Percentiles rank a stretch among this genome's conserved stretches.
Evolutionary conservation across 2,797 vertebrate species (phyloP).

Genomic region (Melanotaenia pygmaea): DNA sequence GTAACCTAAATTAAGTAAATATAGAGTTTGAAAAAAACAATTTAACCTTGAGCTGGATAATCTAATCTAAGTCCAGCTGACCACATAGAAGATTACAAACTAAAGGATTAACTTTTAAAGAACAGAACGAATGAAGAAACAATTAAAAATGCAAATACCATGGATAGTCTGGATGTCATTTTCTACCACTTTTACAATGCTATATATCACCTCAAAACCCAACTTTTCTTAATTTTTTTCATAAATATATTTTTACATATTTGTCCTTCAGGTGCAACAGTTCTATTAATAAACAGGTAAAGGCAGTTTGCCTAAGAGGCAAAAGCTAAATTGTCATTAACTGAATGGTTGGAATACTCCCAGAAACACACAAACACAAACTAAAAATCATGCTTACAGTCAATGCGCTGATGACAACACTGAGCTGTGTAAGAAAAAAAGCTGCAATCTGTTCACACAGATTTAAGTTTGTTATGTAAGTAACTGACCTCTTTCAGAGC

Average conservation of each 20-base stretch:
- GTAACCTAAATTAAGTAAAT: too few relatives aligned
- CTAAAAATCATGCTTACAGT: neutral
- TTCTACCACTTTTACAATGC: neutral
- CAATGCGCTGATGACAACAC: slow-evolving; percentile 20
- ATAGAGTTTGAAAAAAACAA: neutral
- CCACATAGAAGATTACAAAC: neutral
- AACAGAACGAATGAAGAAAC: neutral
- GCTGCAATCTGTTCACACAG: slow-evolving; percentile 52
- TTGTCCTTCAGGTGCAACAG: neutral
- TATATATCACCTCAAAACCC: neutral
- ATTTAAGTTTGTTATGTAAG: slow-evolving; percentile 50
- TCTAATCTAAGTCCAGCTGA: neutral
- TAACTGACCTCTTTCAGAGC: slow-evolving; percentile 23
- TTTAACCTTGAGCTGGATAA: neutral
- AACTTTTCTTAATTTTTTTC: neutral
- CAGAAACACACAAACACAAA: neutral
- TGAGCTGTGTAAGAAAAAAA: slow-evolving; percentile 36
- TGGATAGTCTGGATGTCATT: neutral
- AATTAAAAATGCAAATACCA: neutral
- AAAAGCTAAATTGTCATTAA: neutral
- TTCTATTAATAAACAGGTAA: neutral
- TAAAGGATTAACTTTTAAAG: neutral
- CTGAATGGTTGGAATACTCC: slow-evolving; percentile 8
- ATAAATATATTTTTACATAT: neutral
- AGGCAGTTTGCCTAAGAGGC: neutral